Evolutionary conservation across 2,888 invertebrate species (phyloP), one percentile per base, ranked within the genome.

Genomic region (Unio delphinus): DNA sequence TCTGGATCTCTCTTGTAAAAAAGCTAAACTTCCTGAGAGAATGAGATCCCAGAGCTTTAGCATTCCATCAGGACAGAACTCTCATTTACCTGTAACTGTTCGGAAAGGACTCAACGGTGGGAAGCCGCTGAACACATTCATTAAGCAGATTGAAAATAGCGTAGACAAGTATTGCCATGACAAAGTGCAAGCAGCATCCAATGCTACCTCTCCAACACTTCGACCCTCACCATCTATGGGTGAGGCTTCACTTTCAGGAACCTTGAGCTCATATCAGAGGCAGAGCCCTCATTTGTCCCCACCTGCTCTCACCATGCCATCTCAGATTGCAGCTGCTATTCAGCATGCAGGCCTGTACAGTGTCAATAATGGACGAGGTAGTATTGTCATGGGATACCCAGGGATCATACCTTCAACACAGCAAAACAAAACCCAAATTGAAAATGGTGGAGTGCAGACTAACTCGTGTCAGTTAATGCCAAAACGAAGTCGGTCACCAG

Each of bases 61-160:
- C 65, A 17, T 61, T 59, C 64, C 55, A 67, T 57, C n/a, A 28
- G 64, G 57, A 66, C 63, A 65, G 60, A 45, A 60, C 65, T 30
- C 65, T 62, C 17, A 66, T 63, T 55, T 72, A 68, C 62, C 67
- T 69, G 18, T 67, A 65, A 18, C 17, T 4, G 20, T 23, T n/a
- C 55, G 45, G 54, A 60, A 59, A n/a, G 55, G 18, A 54, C 34
- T 34, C 5, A 34, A 34, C 5, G 34, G 34, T 1, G 54, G 23
- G 54, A 62, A 45, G 45, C 45, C 45, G 15, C 45, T 45, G 45
- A 64, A 69, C 54, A 71, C 75, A 26, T 74, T 75, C 59, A 74
- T 84, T 28, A 81, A 80, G 70, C 82, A 82, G 57, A 71, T 84
- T 59, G 83, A 86, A 68, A 82, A 76, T 72, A 84, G 82, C 72